phyloP scores from a whole-genome alignment of 2,888 invertebrate species.

The Diaphora mendica region DNA sequence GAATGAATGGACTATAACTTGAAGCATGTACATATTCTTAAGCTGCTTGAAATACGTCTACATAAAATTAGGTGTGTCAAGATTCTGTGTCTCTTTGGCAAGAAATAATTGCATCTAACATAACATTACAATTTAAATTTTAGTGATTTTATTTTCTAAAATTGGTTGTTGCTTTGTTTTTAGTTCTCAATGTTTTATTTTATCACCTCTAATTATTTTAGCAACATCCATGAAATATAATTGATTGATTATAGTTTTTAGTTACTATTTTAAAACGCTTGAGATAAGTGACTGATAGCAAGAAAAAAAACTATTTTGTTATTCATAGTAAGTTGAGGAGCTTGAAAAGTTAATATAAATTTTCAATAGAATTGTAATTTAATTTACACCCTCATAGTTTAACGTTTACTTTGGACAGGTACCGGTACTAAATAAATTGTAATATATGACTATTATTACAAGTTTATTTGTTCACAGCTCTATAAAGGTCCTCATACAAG shows the following conservation, averaged over 20 bases:
- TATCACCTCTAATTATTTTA: not conserved
- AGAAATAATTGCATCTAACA: not conserved
- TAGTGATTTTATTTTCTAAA: not conserved
- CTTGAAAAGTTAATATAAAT: not conserved
- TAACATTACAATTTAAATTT: not conserved
- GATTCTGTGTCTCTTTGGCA: not conserved
- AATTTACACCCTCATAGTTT: not conserved
- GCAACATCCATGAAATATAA: not conserved
- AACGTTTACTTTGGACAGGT: not conserved
- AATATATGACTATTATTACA: not conserved
- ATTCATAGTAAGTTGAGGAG: not conserved
- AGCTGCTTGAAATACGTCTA: conserved; percentile 39
- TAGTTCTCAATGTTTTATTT: not conserved
- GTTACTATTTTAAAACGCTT: not conserved
- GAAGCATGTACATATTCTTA: conserved; percentile 34
- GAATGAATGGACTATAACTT: conserved; percentile 81
- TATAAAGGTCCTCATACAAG: conserved; percentile 15
- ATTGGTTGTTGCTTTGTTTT: not conserved
- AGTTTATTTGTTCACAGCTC: conserved; percentile 27
- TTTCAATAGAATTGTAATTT: not conserved
- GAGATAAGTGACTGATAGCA: not conserved
- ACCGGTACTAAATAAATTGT: not conserved
- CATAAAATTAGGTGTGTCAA: conserved; percentile 31
- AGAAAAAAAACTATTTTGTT: not conserved
- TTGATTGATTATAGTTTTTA: not conserved